A percentile compares a stretch with the other conserved stretches of the same genome.
These are phyloP conservation scores for Sakesphorus luctuosus DNA, from an alignment of 2,113 vertebrate genomes.

Conservation along the genomic window DNA sequence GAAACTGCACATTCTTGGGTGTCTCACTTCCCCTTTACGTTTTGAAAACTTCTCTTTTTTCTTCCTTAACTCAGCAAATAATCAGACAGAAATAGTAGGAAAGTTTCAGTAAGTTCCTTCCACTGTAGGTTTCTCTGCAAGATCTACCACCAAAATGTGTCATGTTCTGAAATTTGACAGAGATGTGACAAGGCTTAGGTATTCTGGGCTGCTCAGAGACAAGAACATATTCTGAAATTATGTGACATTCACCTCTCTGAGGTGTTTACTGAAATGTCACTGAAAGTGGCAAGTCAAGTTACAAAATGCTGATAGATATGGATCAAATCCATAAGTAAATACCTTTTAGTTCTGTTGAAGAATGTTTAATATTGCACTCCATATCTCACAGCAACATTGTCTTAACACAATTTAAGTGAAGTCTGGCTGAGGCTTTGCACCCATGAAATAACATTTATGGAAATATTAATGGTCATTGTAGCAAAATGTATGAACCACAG, in stretches of 20 bases:
- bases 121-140: not conserved
- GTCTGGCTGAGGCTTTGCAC: not conserved
- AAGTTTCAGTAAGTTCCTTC: not conserved
- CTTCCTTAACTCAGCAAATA: not conserved
- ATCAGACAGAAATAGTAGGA: not conserved
- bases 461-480: not conserved
- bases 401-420: not conserved
- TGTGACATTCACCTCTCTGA: not conserved
- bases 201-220: not conserved
- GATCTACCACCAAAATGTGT: not conserved
- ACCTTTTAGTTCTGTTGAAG: not conserved
- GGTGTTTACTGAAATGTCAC: not conserved
- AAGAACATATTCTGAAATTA: not conserved
- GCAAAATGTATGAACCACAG: not conserved
- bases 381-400: not conserved
- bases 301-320: not conserved
- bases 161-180: not conserved
- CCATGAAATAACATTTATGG: not conserved
- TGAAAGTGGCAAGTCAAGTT: not conserved
- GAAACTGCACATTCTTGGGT: not conserved
- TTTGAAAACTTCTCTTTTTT: not conserved
- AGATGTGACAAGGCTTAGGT: not conserved
- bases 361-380: not conserved
- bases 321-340: slow-evolving; percentile 10
- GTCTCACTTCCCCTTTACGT: not conserved